Evolutionary conservation across 2,113 vertebrate genomes (phyloP).

Genomic region (Nipponia nippon): DNA sequence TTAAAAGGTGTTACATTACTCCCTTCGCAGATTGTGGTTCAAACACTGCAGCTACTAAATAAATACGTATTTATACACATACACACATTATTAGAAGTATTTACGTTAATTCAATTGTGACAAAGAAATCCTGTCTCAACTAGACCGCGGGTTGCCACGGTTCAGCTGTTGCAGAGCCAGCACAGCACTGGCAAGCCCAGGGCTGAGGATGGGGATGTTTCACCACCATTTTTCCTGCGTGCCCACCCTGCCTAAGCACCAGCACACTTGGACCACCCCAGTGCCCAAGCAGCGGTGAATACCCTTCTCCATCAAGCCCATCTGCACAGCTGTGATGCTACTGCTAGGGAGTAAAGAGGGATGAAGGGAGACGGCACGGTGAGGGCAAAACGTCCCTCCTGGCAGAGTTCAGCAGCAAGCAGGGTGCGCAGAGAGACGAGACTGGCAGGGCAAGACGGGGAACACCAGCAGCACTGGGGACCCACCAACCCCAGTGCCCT

Average conservation of each 20-base stretch:
- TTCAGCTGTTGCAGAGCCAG: neutral
- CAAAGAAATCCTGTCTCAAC: neutral
- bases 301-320: neutral
- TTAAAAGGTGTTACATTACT: neutral
- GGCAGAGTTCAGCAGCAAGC: neutral
- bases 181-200: neutral
- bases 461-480: neutral
- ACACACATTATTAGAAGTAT: neutral
- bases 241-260: neutral
- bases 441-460: neutral
- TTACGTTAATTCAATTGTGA: neutral
- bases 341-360: neutral
- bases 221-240: neutral
- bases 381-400: fast-evolving
- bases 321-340: fast-evolving
- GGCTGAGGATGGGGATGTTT: neutral
- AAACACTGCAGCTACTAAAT: neutral
- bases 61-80: neutral
- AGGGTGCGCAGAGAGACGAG: neutral
- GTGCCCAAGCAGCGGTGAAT: neutral
- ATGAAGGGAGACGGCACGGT: neutral
- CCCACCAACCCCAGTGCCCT: neutral
- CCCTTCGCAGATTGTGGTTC: neutral
- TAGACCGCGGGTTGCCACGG: fast-evolving
- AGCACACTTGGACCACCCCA: neutral